phyloP scores from a whole-genome alignment of 2,113 vertebrate genomes.

The Hydrolagus affinis region DNA sequence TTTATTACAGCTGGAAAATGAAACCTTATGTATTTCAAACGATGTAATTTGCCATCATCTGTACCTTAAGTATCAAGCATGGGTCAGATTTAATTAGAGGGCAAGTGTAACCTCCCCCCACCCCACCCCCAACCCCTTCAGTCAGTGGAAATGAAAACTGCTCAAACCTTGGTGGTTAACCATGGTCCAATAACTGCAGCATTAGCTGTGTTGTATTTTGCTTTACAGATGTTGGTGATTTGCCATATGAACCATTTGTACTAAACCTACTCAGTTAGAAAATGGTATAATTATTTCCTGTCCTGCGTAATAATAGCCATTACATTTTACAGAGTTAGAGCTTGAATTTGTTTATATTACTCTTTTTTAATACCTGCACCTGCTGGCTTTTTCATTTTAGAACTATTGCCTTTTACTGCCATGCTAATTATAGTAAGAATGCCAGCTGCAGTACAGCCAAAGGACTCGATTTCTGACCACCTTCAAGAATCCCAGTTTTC shows the following conservation, averaged over 20 bases:
- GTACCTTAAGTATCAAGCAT: constrained; percentile 31
- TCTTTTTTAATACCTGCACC: constrained; percentile 38
- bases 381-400: constrained; percentile 34
- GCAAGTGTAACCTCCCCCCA: constrained; percentile 21
- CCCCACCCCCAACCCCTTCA: neutral
- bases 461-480: constrained; percentile 31
- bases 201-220: constrained; percentile 37
- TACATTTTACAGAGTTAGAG: constrained; percentile 38
- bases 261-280: constrained; percentile 46
- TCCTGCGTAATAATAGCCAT: constrained; percentile 40
- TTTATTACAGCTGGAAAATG: constrained; percentile 38
- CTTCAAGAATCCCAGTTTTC: neutral
- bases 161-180: constrained; percentile 36
- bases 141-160: constrained; percentile 12
- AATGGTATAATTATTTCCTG: constrained; percentile 52
- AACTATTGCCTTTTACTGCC: neutral
- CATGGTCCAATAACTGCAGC: constrained; percentile 36
- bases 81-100: constrained; percentile 38
- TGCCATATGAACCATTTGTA: constrained; percentile 44
- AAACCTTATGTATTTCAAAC: constrained; percentile 27
- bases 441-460: neutral
- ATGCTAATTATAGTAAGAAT: neutral
- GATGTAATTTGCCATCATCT: neutral
- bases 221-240: constrained; percentile 45
- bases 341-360: constrained; percentile 38